Evolutionary conservation across 2,888 invertebrate genomes (phyloP), one percentile per base, ranked within the genome.

Genomic region (Diarsia dahlii): DNA sequence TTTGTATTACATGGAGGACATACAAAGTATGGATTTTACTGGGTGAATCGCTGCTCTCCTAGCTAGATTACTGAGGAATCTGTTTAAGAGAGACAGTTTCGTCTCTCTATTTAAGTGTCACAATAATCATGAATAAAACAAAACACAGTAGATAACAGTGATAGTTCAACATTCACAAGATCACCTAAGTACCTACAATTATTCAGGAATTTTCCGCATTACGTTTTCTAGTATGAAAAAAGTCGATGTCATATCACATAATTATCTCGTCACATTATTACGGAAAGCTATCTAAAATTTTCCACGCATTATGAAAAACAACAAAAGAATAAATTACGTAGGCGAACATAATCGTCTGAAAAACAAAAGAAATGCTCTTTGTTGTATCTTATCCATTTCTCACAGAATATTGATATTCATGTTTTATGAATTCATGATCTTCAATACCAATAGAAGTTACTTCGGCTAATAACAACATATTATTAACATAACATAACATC

Each of bases 271-370:
- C 52, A 46, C 20, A 34, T 23, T 71, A 18, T 5, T n/a, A 63
- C 13, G 28, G n/a, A 6, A 28, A 46, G 10, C 34, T 64, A 64
- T 34, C 18, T 48, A 28, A 23, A 20, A 18, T 39, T 39, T 56
- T 64, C 20, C 6, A 65, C 18, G 23, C 13, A 46, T 73, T 34
- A 52, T 46, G 4, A 58, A 58, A 73, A 23, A 52, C 8, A 64
- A 80, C 15, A 64, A 80, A 64, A 46, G 10, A 64, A 72, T 23
- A 64, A 62, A 34, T 80, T 23, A 50, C 54, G 28, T 48, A 50
- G n/a, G 28, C 13, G 12, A 34, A 50, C 50, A 56, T 71, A 54
- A 28, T 67, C 50, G 48, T 50, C 15, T 62, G 48, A 28, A 78
- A 69, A 71, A 28, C 28, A 39, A 54, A 80, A 45, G 12, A 45